These are phyloP conservation scores for Oreocharis arfaki DNA, from an alignment of 2,113 vertebrate species.

Conservation along the genomic window DNA sequence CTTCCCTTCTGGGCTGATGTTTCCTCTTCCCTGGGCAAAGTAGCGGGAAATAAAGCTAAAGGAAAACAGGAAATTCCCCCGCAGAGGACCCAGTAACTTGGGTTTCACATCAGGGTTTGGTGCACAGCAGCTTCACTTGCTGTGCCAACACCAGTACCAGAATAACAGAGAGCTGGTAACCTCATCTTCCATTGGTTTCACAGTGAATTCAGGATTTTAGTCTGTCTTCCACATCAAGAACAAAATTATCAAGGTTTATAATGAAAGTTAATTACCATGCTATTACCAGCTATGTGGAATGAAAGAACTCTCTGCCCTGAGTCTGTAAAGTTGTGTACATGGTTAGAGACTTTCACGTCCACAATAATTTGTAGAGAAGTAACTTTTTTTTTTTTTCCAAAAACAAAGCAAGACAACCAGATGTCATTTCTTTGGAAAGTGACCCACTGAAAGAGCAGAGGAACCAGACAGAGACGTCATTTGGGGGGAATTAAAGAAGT, in stretches of 20 bases:
- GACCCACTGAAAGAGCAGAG: neutral
- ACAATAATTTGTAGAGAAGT: neutral
- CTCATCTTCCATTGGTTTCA: neutral
- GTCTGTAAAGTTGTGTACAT: neutral
- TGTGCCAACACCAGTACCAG: neutral
- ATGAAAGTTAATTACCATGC: neutral
- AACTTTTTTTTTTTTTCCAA: neutral
- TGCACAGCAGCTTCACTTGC: neutral
- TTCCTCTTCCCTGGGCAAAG: neutral
- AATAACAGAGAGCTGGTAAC: neutral
- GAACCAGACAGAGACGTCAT: neutral
- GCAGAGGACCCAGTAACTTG: neutral
- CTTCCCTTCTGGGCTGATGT: neutral
- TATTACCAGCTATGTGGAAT: neutral
- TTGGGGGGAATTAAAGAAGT: neutral
- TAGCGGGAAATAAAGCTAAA: neutral
- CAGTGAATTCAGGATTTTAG: neutral
- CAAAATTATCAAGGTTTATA: neutral
- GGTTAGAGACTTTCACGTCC: neutral
- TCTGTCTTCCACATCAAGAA: neutral
- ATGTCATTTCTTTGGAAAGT: neutral
- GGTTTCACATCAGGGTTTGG: neutral
- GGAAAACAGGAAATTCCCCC: neutral
- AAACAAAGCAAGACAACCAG: neutral
- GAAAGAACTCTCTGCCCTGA: neutral